Evolutionary conservation across 2,113 vertebrate genomes (phyloP).

Genomic region (Oncorhynchus gorbuscha): DNA sequence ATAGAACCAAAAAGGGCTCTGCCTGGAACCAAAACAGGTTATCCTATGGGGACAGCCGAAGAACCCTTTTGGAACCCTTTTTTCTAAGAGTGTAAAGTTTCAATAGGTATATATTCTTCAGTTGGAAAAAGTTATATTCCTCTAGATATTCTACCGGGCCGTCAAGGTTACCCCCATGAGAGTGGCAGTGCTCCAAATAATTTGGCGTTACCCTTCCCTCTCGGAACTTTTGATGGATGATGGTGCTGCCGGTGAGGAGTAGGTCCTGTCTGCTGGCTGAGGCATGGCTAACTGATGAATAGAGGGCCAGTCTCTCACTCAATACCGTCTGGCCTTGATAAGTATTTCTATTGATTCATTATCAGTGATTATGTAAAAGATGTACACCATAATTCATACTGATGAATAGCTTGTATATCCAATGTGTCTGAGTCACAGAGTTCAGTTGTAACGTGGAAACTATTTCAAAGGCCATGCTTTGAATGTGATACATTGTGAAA

Average conservation of each 20-base stretch:
- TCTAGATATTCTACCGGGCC: background rate
- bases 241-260: conserved; percentile 38
- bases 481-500: too few species aligned
- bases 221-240: conserved; percentile 72
- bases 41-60: too few species aligned
- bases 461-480: too few species aligned
- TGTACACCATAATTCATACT: conserved; percentile 61
- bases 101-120: too few species aligned
- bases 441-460: too few species aligned
- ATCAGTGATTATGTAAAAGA: conserved; percentile 70
- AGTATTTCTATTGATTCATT: conserved; percentile 64
- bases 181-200: conserved; percentile 47
- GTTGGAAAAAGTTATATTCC: too few species aligned
- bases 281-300: conserved; percentile 62
- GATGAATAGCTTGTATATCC: conserved; percentile 44
- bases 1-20: too few species aligned
- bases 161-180: conserved; percentile 60
- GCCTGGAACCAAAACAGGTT: too few species aligned
- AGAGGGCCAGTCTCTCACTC: conserved; percentile 50
- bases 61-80: too few species aligned
- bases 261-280: conserved; percentile 55
- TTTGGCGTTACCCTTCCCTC: conserved; percentile 35
- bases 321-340: conserved; percentile 67
- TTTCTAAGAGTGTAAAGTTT: too few species aligned
- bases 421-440: conserved; percentile 19